Conservation (phyloP, 2,797 vertebrate species). For the Lemur catta region DNA sequence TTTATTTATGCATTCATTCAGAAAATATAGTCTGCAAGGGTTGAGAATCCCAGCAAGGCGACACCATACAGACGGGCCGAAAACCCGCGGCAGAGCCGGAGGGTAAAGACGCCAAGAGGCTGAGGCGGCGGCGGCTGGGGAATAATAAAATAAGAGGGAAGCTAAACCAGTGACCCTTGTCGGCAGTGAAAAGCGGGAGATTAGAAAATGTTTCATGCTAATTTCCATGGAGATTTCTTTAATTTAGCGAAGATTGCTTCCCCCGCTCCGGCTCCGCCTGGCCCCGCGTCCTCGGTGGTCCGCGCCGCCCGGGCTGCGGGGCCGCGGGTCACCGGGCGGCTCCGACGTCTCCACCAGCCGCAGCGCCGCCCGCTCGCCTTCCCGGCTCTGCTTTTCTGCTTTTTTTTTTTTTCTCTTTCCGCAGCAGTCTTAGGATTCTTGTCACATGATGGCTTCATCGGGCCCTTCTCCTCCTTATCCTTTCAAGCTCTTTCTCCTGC, state of each 20-base stretch:
- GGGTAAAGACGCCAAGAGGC: conserved; percentile 81
- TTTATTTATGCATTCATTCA: neutral
- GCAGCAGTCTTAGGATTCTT: conserved; percentile 88
- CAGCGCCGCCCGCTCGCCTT: conserved; percentile 79
- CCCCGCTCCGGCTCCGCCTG: conserved; percentile 92
- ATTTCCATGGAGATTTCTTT: conserved; percentile 99
- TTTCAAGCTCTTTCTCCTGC: conserved; percentile 91
- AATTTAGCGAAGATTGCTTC: conserved; percentile 97
- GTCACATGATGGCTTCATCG: conserved; percentile 98
- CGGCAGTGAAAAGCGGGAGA: conserved; percentile 95
- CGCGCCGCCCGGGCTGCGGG: conserved; percentile 88
- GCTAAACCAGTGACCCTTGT: conserved; percentile 97
- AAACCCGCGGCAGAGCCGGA: conserved; percentile 77
- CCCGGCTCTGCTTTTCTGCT: conserved; percentile 65
- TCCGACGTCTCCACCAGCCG: conserved; percentile 96
- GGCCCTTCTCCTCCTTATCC: conserved; percentile 86
- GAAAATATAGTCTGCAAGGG: conserved; percentile 67
- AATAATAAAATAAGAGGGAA: conserved; percentile 96
- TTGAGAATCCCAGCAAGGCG: conserved; percentile 79
- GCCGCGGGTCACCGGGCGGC: conserved; percentile 86
- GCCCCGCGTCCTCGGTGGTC: conserved; percentile 86
- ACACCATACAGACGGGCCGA: conserved; percentile 70
- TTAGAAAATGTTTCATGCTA: conserved; percentile 99
- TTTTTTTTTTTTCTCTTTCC: conserved; percentile 72
- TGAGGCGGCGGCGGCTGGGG: conserved; percentile 84